Evolutionary conservation across 1,140 invertebrate genomes (phyloP), one percentile per base, ranked within the genome.

Genomic region (Cherax destructor): DNA sequence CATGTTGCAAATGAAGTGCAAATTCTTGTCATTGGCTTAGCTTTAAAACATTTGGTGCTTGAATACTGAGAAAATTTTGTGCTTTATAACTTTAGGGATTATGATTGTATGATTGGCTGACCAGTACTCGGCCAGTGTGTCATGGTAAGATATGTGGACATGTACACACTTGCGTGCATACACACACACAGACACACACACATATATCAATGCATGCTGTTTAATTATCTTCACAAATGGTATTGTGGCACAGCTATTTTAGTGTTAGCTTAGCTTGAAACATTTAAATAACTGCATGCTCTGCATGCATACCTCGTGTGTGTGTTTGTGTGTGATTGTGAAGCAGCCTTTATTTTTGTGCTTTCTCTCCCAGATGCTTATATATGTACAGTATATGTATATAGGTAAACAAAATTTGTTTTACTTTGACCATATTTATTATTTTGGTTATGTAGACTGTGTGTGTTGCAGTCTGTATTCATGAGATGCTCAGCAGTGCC

Each of bases 271-370:
- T 59, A 79, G 56, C 72, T 78, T 87, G 7, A 83, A 83, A 21
- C 61, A 56, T 76, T 56, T 56, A 41, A 21, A 86, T 87, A 87
- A 87, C 85, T 87, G 85, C 85, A 87, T 87, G 85, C 85, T 87
- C 30, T 78, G 85, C 76, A 61, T 87, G 85, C 85, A 87, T 87
- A 76, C 76, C 74, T 59, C 13, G 81, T 83, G 83, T 85, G 83
- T 85, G 83, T 85, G 83, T 85, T 69, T 69, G 65, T 52, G 83
- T 69, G 83, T 85, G 61, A n/a, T 41, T 85, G 83, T 41, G n/a
- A 59, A 59, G 30, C 79, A 81, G n/a, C 79, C 56, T 56, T 59
- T 81, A 59, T 81, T 30, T 81, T 74, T 74, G 24, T 74, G 69
- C 69, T 74, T 74, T 74, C 69, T 74, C 13, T 65, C 18, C 61